Conservation (phyloP, 2,797 vertebrate species). For the Lepus townsendii region DNA sequence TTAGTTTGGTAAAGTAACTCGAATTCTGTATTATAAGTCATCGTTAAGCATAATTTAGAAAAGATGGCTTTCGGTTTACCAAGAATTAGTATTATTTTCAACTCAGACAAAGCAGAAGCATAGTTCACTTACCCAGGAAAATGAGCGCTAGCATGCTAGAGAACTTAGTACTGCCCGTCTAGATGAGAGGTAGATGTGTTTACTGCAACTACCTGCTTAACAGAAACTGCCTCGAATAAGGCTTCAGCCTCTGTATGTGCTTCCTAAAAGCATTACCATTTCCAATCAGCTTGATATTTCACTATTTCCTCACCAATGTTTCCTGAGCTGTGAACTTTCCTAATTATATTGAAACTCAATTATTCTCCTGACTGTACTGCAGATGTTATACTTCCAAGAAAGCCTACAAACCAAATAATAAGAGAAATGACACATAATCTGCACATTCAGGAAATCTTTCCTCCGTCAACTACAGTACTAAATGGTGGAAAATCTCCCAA, state of each 20-base stretch:
- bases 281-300: conserved; percentile 45
- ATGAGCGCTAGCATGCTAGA: conserved; percentile 79
- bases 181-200: background rate
- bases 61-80: background rate
- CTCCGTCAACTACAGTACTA: background rate
- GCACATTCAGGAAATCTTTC: background rate
- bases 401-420: conserved; percentile 30
- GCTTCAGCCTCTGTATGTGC: conserved; percentile 64
- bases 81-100: background rate
- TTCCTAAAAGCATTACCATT: conserved; percentile 29
- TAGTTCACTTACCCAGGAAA: conserved; percentile 83
- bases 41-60: background rate
- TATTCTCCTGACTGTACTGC: conserved; percentile 46
- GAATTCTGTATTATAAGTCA: background rate
- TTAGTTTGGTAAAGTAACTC: background rate
- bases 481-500: background rate
- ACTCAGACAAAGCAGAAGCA: conserved; percentile 28
- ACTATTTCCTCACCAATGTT: conserved; percentile 59
- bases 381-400: conserved; percentile 63
- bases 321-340: conserved; percentile 67
- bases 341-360: conserved; percentile 68
- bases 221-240: conserved; percentile 49
- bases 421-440: conserved; percentile 43
- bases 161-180: background rate
- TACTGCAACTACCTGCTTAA: background rate